A percentile compares a stretch with the other conserved stretches of the same genome.
phyloP scores from a whole-genome alignment of 1,140 invertebrate genomes.

The Hirudo medicinalis region DNA sequence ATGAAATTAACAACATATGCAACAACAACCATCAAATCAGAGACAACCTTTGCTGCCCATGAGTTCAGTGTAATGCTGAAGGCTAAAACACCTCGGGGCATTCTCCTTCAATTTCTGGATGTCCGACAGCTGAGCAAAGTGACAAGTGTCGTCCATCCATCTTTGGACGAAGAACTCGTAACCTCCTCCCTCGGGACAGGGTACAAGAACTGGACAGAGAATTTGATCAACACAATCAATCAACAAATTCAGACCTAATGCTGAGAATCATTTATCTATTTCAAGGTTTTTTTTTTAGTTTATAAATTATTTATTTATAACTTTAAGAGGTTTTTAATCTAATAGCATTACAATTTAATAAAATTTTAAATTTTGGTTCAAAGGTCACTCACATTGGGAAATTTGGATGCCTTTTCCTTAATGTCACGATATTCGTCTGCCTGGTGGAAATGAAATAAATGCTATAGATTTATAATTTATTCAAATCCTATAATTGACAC shows the following conservation, averaged over 20 bases:
- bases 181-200: slow-evolving; percentile 65
- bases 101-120: slow-evolving; percentile 68
- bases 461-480: slow-evolving; percentile 27
- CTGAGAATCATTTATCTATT: too few relatives aligned
- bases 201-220: slow-evolving; percentile 52
- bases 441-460: slow-evolving; percentile 11
- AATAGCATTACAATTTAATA: background rate
- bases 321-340: too few relatives aligned
- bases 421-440: too few relatives aligned
- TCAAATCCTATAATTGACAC: too few relatives aligned
- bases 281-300: too few relatives aligned
- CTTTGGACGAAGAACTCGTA: slow-evolving; percentile 74
- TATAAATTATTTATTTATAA: too few relatives aligned
- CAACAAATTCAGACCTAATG: background rate
- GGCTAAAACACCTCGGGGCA: slow-evolving; percentile 69
- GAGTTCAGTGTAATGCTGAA: slow-evolving; percentile 65
- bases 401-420: too few relatives aligned
- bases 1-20: too few relatives aligned
- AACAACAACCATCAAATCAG: too few relatives aligned
- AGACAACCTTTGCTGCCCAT: slow-evolving; percentile 49
- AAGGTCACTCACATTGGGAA: slow-evolving; percentile 9
- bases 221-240: slow-evolving; percentile 21
- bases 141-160: slow-evolving; percentile 54
- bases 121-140: slow-evolving; percentile 69
- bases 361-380: background rate